Evolutionary conservation across 2,797 vertebrate genomes (phyloP), one percentile per base, ranked within the genome.

Genomic region (Rhinatrema bivittatum): DNA sequence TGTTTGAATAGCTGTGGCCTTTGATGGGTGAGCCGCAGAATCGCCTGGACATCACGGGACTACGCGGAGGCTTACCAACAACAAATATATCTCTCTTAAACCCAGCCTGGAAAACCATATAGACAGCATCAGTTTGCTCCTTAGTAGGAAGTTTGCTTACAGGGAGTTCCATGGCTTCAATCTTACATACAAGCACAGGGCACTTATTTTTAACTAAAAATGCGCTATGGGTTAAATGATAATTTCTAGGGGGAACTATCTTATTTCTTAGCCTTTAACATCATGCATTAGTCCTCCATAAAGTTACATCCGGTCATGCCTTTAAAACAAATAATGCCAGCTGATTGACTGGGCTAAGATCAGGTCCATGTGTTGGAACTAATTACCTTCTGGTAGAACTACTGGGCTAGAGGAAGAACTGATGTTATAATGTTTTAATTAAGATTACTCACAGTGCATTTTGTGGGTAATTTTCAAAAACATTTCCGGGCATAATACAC

Each of bases 31-130:
- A 91, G 74, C 80, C 50, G 69, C 84, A 88, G 78, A 75, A 82
- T 68, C 88, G 88, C 84, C 80, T 87, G 73, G 79, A 76, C 83
- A 87, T 81, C 90, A 90, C 82, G 70, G 94, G 95, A 70, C 94
- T 97, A 82, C 89, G 94, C 19, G 95, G 94, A 60, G 95, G 94
- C 72, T 96, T 98, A 81, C 91, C 88, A 69, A 87, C 80, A 62
- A 96, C 84, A 82, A 84, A 74, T 49, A 76, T 40, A 56, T 91
- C 86, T 61, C 86, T 87, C 76, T 87, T 85, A 72, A 84, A 80
- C 69, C 80, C 78, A 60, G 73, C 85, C 90, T 93, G 73, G 64
- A 97, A 85, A 90, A 89, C 78, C 90, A 89, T 51, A 87, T 64
- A 82, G 75, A 74, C 46, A 30, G n/a, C n/a, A 36, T 82, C 69